These are phyloP conservation scores for Tupaia tana DNA, from an alignment of 2,113 vertebrate genomes.

Conservation along the genomic window DNA sequence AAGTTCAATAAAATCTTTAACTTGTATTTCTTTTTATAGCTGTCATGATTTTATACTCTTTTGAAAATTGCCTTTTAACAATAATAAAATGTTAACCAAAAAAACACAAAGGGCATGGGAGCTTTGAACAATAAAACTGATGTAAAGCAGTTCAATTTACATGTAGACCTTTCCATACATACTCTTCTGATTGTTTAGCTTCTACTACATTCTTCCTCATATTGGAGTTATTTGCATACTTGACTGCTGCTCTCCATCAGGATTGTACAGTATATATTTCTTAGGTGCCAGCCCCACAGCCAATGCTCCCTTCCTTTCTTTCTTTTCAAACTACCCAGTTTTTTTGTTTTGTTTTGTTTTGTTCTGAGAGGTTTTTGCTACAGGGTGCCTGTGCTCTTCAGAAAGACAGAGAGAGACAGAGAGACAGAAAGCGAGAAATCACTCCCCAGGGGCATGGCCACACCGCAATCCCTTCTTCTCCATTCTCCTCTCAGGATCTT, in stretches of 20 bases:
- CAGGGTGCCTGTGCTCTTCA: too few species aligned
- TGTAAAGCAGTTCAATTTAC: background rate
- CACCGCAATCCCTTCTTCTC: too few species aligned
- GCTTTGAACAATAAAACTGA: background rate
- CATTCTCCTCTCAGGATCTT: too few species aligned
- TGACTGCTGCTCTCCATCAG: background rate
- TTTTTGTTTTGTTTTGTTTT: too few species aligned
- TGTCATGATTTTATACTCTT: background rate
- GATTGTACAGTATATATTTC: background rate
- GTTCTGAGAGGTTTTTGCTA: too few species aligned
- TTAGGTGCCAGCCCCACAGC: background rate
- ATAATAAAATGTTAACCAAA: background rate
- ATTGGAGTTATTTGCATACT: background rate
- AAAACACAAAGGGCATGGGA: background rate
- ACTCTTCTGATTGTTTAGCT: background rate
- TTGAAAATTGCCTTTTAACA: background rate
- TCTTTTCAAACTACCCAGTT: background rate
- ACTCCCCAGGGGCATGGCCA: too few species aligned
- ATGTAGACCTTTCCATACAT: background rate
- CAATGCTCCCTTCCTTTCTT: background rate
- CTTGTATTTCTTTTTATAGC: background rate
- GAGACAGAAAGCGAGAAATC: too few species aligned
- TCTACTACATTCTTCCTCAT: background rate
- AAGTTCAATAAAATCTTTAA: constrained; percentile 39
- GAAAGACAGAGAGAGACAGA: too few species aligned